Evolutionary conservation across 2,888 invertebrate genomes (phyloP), one percentile per base, ranked within the genome.

Genomic region (Xestia sexstrigata): DNA sequence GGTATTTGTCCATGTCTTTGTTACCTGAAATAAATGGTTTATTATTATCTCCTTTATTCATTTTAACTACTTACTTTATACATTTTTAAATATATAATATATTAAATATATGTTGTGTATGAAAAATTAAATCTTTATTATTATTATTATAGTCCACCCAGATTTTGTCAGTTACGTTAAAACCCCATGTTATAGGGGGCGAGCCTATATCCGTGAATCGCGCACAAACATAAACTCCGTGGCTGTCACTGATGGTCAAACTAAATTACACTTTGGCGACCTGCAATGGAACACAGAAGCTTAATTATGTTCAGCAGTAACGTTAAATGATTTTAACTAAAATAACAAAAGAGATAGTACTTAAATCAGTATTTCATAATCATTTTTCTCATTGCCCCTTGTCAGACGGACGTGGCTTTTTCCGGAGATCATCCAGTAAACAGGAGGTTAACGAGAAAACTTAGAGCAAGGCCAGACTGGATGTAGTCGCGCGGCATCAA

Each of bases 381-480:
- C 30, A 70, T 74, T 81, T n/a, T 85, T 68, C 60, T 20, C 66
- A 26, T 83, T 58, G 55, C 39, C 42, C 15, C 49, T 42, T 69
- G 58, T n/a, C 47, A 49, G 55, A 73, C 76, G 74, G 71, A 75
- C 71, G 76, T 77, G n/a, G 47, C 58, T 62, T 66, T 81, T 74
- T 55, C 66, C 67, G 42, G 45, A 81, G 73, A 81, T 84, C 78
- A 77, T 79, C 39, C 45, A 84, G 81, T 77, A 82, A 89, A 87
- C 76, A 82, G 69, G 76, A 78, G 73, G 77, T 83, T 88, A 89
- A 88, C 88, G 88, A 89, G 87, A 89, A 89, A 88, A 89, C 89
- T 89, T 87, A 78, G 74, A 58, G 68, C 72, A 82, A 84, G 72
- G 78, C 70, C 76, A 77, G 71, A 79, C 62, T 68, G 55, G 45